Evolutionary conservation across 1,140 invertebrate genomes (phyloP).

Genomic region (Brachionus manjavacas): DNA sequence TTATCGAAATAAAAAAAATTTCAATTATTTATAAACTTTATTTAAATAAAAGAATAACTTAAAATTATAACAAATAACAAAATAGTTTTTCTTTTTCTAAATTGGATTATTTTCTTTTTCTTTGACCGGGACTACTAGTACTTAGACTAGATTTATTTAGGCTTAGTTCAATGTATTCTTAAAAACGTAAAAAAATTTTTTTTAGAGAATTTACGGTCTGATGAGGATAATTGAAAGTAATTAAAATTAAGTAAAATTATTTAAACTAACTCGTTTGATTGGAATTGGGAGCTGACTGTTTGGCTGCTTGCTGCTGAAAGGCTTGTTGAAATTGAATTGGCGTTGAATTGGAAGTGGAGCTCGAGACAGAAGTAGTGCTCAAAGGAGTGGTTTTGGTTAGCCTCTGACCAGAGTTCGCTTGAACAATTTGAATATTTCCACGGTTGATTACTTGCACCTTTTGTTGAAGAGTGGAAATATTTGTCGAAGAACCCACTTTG

Average conservation of each 20-base stretch:
- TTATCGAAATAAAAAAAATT: not conserved
- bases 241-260: not conserved
- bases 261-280: slow-evolving; percentile 26
- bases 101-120: slow-evolving; percentile 34
- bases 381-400: slow-evolving; percentile 10
- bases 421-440: slow-evolving; percentile 25
- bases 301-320: slow-evolving; percentile 26
- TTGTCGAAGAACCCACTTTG: slow-evolving; percentile 37
- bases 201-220: slow-evolving; percentile 24
- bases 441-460: slow-evolving; percentile 35
- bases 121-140: slow-evolving; percentile 12
- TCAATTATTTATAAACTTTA: not conserved
- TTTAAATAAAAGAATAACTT: slow-evolving; percentile 11
- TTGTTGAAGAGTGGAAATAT: slow-evolving; percentile 17
- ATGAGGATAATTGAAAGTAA: not conserved
- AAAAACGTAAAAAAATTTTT: not conserved
- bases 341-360: not conserved
- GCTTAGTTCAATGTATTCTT: slow-evolving; percentile 37
- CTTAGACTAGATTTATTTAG: slow-evolving; percentile 8
- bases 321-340: slow-evolving; percentile 31
- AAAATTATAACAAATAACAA: not conserved
- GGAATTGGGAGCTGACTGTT: not conserved
- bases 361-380: not conserved
- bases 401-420: not conserved
- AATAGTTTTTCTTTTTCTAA: not conserved